Evolutionary conservation across 2,797 vertebrate genomes (phyloP).

Genomic region (Triplophysa yarkandensis): DNA sequence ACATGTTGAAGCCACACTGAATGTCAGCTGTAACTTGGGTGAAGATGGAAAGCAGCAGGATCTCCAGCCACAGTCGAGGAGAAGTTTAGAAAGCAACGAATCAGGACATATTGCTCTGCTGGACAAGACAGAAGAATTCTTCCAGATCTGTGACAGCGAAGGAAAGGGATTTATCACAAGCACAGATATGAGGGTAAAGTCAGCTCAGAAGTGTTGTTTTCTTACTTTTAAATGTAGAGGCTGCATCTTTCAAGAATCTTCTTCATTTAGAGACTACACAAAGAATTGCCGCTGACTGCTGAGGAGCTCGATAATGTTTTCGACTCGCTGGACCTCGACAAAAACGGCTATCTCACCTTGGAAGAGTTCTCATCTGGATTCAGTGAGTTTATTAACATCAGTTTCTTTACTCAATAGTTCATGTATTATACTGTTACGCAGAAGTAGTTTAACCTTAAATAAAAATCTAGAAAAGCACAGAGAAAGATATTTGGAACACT

Average conservation of each 20-base stretch:
- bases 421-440: background rate
- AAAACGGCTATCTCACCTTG: constrained; percentile 82
- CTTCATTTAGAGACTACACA: constrained; percentile 80
- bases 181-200: constrained; percentile 85
- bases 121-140: constrained; percentile 87
- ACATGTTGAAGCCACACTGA: constrained; percentile 1
- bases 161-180: constrained; percentile 86
- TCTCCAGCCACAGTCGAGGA: background rate
- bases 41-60: constrained; percentile 61
- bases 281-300: constrained; percentile 83
- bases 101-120: constrained; percentile 69
- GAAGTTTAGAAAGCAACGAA: constrained; percentile 50
- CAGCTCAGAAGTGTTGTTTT: background rate
- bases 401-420: background rate
- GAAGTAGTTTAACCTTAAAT: too few species aligned
- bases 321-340: constrained; percentile 84
- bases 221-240: too few species aligned
- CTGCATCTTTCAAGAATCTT: background rate
- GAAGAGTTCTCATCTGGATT: constrained; percentile 88
- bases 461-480: too few species aligned
- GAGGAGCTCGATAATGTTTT: constrained; percentile 91
- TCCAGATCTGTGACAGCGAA: constrained; percentile 88
- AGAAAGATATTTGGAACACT: too few species aligned
- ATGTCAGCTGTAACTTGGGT: constrained; percentile 20
- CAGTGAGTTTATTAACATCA: constrained; percentile 76